These are phyloP conservation scores for Trematocara variabile DNA, from an alignment of 2,113 vertebrate species.

Conservation along the genomic window DNA sequence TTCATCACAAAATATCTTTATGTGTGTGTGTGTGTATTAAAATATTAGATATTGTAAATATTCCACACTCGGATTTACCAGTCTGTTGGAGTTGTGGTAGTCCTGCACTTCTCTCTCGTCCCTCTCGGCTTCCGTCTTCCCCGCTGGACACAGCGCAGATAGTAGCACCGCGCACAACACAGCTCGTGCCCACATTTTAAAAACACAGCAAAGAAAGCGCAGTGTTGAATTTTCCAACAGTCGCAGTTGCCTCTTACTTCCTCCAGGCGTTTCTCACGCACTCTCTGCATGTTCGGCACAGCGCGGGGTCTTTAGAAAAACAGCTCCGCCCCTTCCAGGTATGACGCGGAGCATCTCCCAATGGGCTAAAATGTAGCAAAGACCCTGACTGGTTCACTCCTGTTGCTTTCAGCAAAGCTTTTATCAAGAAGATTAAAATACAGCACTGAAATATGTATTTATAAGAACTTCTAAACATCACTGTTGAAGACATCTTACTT, in stretches of 20 bases:
- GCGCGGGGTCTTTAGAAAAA: neutral
- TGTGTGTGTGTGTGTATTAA: neutral
- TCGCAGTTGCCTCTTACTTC: neutral
- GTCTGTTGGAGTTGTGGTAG: constrained; percentile 69
- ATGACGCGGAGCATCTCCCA: neutral
- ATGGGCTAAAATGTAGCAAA: neutral
- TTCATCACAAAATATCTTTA: neutral
- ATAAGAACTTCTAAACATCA: neutral
- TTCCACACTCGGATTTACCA: constrained; percentile 33
- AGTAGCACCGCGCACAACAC: constrained; percentile 67
- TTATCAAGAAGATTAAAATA: neutral
- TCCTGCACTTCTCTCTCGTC: constrained; percentile 69
- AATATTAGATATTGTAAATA: neutral
- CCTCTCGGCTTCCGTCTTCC: constrained; percentile 59
- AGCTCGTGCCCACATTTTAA: constrained; percentile 52
- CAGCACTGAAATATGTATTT: neutral
- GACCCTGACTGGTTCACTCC: neutral
- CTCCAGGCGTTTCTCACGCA: neutral
- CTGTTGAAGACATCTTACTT: neutral
- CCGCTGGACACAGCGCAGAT: constrained; percentile 44
- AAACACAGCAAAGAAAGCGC: neutral
- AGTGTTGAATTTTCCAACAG: neutral
- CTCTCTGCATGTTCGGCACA: neutral
- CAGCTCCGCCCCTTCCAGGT: neutral
- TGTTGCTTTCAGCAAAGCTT: neutral